A percentile compares a stretch with the other conserved stretches of the same genome.
Evolutionary conservation across 2,113 vertebrate species (phyloP).

Genomic region (Heterotis niloticus): DNA sequence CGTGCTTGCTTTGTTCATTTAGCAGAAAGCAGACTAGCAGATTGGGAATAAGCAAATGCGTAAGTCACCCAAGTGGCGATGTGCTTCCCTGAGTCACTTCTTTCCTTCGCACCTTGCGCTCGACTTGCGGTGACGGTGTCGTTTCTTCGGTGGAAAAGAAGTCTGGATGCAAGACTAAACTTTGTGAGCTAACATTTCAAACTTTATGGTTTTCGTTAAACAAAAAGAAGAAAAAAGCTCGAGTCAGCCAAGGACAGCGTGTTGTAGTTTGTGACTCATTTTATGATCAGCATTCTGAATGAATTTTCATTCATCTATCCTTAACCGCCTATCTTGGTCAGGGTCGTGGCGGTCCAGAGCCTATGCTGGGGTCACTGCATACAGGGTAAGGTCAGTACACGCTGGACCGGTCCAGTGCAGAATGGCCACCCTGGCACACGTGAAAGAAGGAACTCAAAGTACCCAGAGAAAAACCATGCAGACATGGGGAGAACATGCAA

Average conservation of each 20-base stretch:
- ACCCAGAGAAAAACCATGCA: neutral
- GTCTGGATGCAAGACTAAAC: neutral
- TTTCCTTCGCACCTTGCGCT: neutral
- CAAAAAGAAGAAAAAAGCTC: no score
- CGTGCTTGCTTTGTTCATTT: neutral
- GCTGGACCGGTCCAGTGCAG: neutral
- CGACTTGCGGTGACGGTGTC: neutral
- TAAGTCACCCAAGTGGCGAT: neutral
- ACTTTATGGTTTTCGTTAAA: no score
- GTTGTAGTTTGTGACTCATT: no score
- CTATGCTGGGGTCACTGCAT: no score
- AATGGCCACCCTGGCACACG: neutral
- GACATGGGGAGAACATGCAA: neutral
- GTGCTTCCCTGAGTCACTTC: no score
- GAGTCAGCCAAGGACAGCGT: no score
- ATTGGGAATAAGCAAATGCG: neutral
- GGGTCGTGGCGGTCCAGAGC: no score
- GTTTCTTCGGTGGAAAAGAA: neutral
- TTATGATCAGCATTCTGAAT: no score
- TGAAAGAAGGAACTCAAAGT: neutral
- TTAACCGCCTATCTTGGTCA: no score
- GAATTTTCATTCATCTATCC: no score
- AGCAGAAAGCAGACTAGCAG: neutral
- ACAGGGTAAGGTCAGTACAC: no score
- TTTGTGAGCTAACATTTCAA: no score